A percentile compares a stretch with the other conserved stretches of the same genome.
Conservation (phyloP, 2,113 vertebrate species). For the Anolis carolinensis region DNA sequence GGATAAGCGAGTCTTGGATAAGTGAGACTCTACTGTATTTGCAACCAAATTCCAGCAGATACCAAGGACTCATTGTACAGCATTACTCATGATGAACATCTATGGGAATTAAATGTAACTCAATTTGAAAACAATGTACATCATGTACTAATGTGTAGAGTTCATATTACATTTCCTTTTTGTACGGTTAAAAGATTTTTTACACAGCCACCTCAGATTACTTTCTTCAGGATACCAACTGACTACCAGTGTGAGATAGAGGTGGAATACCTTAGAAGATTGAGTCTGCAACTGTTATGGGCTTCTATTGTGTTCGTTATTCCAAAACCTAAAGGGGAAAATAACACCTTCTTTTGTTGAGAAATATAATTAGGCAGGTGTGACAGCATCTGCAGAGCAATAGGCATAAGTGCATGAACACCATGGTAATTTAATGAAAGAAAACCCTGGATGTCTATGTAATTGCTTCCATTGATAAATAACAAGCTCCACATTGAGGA, state of each 20-base stretch:
- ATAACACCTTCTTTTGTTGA: not conserved
- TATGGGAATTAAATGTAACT: too few relatives aligned
- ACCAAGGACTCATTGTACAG: not conserved
- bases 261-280: not conserved
- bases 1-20: too few relatives aligned
- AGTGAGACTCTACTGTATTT: too few relatives aligned
- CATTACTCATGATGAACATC: not conserved
- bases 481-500: not conserved
- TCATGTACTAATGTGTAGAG: not conserved
- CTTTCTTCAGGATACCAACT: not conserved
- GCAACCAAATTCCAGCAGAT: too few relatives aligned
- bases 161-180: too few relatives aligned
- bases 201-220: not conserved
- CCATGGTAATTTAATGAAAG: not conserved
- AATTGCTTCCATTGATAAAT: constrained; percentile 4
- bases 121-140: not conserved
- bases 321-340: constrained; percentile 6
- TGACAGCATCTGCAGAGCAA: not conserved
- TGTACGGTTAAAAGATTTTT: not conserved
- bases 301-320: not conserved
- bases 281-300: not conserved
- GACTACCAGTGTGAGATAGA: not conserved
- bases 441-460: constrained; percentile 11
- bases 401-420: not conserved
- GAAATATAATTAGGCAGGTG: constrained; percentile 34